Percentiles rank a stretch among this genome's conserved stretches.
Conservation (phyloP, 1,140 invertebrate species). For the Pseudomyrmex cubaensis region DNA sequence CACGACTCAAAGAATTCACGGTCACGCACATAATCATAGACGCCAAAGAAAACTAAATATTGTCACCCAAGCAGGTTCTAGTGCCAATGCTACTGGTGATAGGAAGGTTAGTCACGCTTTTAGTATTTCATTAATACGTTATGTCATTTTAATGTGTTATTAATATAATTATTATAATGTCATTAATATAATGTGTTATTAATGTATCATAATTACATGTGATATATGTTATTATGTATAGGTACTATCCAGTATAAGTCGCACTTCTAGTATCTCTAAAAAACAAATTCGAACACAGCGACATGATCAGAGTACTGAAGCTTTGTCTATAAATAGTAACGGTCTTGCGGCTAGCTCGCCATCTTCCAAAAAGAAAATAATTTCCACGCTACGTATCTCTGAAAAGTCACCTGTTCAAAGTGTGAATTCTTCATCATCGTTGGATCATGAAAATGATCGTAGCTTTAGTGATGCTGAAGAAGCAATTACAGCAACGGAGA, state of each 20-base stretch:
- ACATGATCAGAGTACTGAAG: conserved; percentile 74
- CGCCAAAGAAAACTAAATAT: conserved; percentile 82
- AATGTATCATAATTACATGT: no score
- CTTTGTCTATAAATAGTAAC: conserved; percentile 79
- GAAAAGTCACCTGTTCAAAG: conserved; percentile 77
- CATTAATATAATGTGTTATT: no score
- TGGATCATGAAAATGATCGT: conserved; percentile 81
- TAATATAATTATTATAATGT: no score
- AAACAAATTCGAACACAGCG: conserved; percentile 77
- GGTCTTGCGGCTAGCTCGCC: conserved; percentile 78
- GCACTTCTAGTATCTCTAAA: conserved; percentile 75
- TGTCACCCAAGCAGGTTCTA: conserved; percentile 77
- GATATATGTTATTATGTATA: conserved; percentile 33
- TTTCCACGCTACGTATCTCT: conserved; percentile 72
- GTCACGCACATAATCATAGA: conserved; percentile 76
- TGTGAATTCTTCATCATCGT: conserved; percentile 72
- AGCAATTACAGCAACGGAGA: conserved; percentile 81
- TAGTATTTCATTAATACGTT: no score
- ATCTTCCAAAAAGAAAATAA: conserved; percentile 77
- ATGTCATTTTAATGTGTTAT: no score
- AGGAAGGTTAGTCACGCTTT: conserved; percentile 76
- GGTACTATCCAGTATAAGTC: conserved; percentile 73
- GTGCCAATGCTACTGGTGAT: conserved; percentile 77
- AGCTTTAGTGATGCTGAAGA: conserved; percentile 83
- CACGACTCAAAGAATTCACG: conserved; percentile 79